Percentiles rank a stretch among this genome's conserved stretches.
phyloP scores from a whole-genome alignment of 35 echinoderm and acorn worm species.

The Patiria miniata region DNA sequence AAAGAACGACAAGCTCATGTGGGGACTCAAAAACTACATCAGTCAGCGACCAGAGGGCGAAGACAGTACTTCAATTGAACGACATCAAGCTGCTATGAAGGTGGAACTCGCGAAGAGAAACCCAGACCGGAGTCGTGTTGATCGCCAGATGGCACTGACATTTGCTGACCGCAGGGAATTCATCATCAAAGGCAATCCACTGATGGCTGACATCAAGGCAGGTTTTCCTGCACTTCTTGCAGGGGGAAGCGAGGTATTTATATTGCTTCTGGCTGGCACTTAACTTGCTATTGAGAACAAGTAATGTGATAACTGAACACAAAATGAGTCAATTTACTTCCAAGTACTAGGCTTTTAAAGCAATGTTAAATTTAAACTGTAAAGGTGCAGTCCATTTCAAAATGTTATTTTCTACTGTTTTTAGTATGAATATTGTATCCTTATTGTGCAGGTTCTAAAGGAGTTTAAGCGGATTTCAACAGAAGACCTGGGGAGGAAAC shows the following conservation, averaged over 20 bases:
- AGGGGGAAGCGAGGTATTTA: not conserved
- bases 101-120: not conserved
- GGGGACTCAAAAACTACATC: not conserved
- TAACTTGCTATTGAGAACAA: too few species aligned
- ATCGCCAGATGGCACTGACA: not conserved
- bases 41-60: constrained; percentile 5
- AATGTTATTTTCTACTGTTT: not conserved
- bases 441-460: not conserved
- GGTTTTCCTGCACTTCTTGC: not conserved
- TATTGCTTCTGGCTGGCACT: not conserved
- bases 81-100: not conserved
- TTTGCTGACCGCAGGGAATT: not conserved
- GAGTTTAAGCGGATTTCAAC: not conserved
- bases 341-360: too few species aligned
- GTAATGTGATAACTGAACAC: too few species aligned
- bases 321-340: too few species aligned
- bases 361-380: too few species aligned
- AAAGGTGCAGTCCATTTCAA: too few species aligned
- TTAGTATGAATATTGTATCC: not conserved
- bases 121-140: not conserved
- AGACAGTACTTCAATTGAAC: not conserved
- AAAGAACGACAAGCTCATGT: not conserved
- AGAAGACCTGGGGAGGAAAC: not conserved
- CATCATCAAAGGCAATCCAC: not conserved
- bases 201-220: not conserved